phyloP scores from a whole-genome alignment of 2,113 vertebrate genomes.

The Sterna hirundo region DNA sequence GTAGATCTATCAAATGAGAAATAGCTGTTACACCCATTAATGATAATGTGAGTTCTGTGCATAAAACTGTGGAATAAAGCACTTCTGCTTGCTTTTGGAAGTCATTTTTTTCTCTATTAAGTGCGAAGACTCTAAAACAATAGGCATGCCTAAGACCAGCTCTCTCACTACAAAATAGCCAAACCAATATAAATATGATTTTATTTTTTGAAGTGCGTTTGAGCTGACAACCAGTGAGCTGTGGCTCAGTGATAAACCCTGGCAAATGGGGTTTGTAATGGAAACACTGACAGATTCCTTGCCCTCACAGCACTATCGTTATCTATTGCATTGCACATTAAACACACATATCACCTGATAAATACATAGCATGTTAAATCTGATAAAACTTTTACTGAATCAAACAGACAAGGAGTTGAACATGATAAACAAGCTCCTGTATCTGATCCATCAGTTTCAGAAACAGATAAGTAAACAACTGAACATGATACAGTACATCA shows the following conservation, averaged over 20 bases:
- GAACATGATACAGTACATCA: slow-evolving; percentile 60
- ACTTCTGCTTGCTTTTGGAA: neutral
- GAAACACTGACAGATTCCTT: slow-evolving; percentile 53
- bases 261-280: slow-evolving; percentile 46
- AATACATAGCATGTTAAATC: slow-evolving; percentile 62
- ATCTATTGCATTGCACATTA: slow-evolving; percentile 63
- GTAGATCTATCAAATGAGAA: neutral
- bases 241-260: slow-evolving; percentile 45
- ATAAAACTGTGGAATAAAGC: neutral
- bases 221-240: slow-evolving; percentile 20
- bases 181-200: slow-evolving; percentile 26
- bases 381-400: slow-evolving; percentile 69
- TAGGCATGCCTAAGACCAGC: neutral
- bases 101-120: neutral
- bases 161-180: neutral
- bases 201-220: neutral
- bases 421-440: slow-evolving; percentile 58
- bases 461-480: slow-evolving; percentile 66
- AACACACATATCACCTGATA: slow-evolving; percentile 60
- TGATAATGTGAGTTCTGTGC: neutral
- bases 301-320: neutral
- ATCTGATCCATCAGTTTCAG: slow-evolving; percentile 67
- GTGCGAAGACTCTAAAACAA: neutral
- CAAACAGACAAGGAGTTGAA: slow-evolving; percentile 62
- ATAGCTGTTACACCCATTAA: neutral